Base-by-base conservation (phyloP, 2,888 invertebrate genomes). In the Pristionchus mayeri region DNA sequence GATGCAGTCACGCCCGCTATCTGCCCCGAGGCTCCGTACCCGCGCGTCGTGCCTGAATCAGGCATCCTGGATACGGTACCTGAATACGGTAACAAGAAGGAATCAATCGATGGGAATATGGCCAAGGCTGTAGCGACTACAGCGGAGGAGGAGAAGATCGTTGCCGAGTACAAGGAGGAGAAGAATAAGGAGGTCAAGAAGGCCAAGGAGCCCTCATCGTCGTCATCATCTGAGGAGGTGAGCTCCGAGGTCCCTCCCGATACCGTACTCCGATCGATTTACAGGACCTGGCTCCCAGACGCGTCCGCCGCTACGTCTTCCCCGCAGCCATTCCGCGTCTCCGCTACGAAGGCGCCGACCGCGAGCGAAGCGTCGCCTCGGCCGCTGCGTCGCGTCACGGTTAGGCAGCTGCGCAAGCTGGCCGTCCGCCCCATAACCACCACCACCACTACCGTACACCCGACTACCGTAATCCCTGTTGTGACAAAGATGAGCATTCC, bases 221-320 rank as follows among this genome's bases (percentile, higher is more conserved):
- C 71, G 4, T 71, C 71, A 0, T 71, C 71, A 40, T 40, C 40
- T n/a, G 71, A 71, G 71, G 71, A 40, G 71, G 40, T 40, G 40
- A 11, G 21, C 40, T 16, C 18, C 11, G 71, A 21, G 1, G 71
- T 40, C 44, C n/a, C 18, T 34, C 13, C 30, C 34, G 54, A 16
- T 63, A 63, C 63, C 63, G 63, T 63, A 63, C 71, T 71, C 37
- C 71, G 71, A 71, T 37, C 37, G 71, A 71, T 71, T 71, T 71
- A 71, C 71, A 71, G 80, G 40, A 52, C 37, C 40, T 57, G 80
- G 54, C 80, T 80, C 30, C 52, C 30, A 13, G 44, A 9, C 80
- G 80, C 60, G 81, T 57, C 81, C 60, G 81, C 11, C 60, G 81
- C 18, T 82, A 82, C 81, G 34, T 52, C 63, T 82, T 82, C 63